A percentile compares a stretch with the other conserved stretches of the same genome.
These are phyloP conservation scores for Diadegma fenestrale DNA, from an alignment of 2,888 invertebrate genomes.

Conservation along the genomic window DNA sequence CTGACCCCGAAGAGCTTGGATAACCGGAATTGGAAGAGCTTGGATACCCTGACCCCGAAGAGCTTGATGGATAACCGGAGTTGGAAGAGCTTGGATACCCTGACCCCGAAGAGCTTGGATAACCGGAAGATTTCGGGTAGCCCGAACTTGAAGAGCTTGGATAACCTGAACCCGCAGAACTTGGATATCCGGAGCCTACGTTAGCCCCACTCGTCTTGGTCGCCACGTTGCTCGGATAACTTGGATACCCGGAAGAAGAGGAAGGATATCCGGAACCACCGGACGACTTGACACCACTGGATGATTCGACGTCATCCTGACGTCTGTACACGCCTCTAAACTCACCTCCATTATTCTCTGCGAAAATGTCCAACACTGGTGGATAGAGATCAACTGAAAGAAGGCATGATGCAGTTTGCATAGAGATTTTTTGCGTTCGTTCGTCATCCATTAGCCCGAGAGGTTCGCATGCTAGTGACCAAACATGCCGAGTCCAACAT, in stretches of 20 bases:
- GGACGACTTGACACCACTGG: constrained; percentile 43
- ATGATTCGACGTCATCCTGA: constrained; percentile 62
- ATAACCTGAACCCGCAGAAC: constrained; percentile 35
- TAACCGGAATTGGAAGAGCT: background rate
- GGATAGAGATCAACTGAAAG: constrained; percentile 66
- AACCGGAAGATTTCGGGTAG: background rate
- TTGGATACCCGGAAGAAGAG: constrained; percentile 60
- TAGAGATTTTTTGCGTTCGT: constrained; percentile 42
- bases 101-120: background rate
- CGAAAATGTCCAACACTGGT: constrained; percentile 78
- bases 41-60: background rate
- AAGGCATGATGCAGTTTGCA: constrained; percentile 58
- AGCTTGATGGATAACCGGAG: background rate
- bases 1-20: background rate
- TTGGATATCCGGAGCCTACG: constrained; percentile 36
- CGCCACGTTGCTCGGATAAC: constrained; percentile 31
- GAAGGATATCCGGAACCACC: constrained; percentile 64
- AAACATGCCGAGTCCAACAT: constrained; percentile 70
- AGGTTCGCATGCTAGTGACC: constrained; percentile 58
- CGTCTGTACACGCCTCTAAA: constrained; percentile 72
- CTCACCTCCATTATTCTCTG: constrained; percentile 78
- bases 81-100: background rate
- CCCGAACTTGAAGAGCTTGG: constrained; percentile 16
- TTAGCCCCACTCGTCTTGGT: constrained; percentile 24
- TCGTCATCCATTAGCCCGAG: constrained; percentile 33